phyloP scores from a whole-genome alignment of 2,888 invertebrate genomes.

The Petrolisthes cinctipes region DNA sequence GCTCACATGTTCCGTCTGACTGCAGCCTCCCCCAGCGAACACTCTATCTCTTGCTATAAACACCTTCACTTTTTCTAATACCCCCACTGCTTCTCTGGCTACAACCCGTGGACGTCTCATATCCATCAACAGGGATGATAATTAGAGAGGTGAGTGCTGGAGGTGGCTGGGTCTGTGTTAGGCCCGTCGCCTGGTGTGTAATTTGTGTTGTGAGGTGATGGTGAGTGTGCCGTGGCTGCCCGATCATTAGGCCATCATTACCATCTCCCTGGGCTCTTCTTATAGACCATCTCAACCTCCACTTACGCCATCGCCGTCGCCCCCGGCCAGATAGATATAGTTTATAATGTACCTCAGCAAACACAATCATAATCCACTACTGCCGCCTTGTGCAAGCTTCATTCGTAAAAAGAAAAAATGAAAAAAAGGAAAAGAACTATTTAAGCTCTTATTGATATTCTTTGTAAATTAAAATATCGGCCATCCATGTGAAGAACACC shows the following conservation, averaged over 20 bases:
- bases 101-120: no score
- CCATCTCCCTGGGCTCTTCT: background rate
- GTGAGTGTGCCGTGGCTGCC: background rate
- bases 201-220: slow-evolving; percentile 9
- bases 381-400: no score
- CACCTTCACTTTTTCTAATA: background rate
- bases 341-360: no score
- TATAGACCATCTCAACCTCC: background rate
- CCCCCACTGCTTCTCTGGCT: background rate
- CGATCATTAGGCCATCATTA: slow-evolving; percentile 3
- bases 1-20: no score
- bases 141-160: background rate
- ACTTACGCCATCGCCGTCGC: background rate
- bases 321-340: no score
- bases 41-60: background rate
- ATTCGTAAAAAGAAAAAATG: background rate
- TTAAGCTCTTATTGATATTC: no score
- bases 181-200: slow-evolving; percentile 23
- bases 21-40: no score
- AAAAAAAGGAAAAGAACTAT: background rate
- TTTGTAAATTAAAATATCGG: no score
- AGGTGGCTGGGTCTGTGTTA: background rate
- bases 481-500: background rate
- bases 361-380: no score
- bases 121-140: no score